phyloP scores from a whole-genome alignment of 2,113 vertebrate species.

The Burhinus bistriatus region DNA sequence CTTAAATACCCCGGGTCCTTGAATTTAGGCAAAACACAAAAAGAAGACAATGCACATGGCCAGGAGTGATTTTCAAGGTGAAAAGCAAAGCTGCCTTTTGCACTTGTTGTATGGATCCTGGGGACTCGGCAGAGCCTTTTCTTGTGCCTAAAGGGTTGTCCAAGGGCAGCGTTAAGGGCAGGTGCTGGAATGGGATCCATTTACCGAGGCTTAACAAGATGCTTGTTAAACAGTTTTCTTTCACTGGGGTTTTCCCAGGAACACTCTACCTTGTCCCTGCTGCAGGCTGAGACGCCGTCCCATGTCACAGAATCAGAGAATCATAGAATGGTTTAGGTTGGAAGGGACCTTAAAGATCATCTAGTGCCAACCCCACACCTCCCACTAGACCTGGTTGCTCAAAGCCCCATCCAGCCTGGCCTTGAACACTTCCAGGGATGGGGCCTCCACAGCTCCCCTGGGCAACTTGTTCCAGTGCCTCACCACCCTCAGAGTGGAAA shows the following conservation, averaged over 20 bases:
- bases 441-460: no score
- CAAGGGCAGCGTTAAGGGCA: neutral
- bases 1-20: fast-evolving
- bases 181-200: neutral
- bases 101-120: neutral
- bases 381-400: no score
- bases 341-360: no score
- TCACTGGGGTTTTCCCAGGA: neutral
- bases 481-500: no score
- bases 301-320: no score
- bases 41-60: neutral
- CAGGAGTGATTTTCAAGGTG: neutral
- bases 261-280: neutral
- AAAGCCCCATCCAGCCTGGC: no score
- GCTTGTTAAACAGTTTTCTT: neutral
- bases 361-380: no score
- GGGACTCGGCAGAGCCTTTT: fast-evolving
- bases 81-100: neutral
- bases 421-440: no score
- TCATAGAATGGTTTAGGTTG: no score
- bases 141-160: neutral
- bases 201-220: neutral
- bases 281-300: neutral
- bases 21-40: neutral
- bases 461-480: no score